Evolutionary conservation across 1,140 invertebrate species (phyloP).

Genomic region (Phortica variegata): DNA sequence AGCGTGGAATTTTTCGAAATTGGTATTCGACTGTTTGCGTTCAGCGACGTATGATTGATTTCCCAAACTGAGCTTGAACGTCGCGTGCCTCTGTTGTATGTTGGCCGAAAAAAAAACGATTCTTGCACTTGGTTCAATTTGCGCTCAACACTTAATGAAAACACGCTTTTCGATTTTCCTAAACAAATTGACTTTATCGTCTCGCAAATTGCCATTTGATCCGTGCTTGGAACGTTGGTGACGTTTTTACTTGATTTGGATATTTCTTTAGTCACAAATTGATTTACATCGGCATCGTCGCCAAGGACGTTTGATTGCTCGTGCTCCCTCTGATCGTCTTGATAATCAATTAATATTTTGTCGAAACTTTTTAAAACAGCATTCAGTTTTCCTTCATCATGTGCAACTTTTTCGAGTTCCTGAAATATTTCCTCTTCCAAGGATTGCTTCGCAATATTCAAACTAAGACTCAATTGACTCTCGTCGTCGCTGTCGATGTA

Average conservation of each 20-base stretch:
- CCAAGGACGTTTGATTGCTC: too few relatives aligned
- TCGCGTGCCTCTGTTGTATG: constrained; percentile 15
- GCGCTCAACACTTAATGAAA: too few relatives aligned
- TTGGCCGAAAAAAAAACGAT: constrained; percentile 25
- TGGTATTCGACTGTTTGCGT: constrained; percentile 57
- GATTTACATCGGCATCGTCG: too few relatives aligned
- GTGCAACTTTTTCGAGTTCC: constrained; percentile 56
- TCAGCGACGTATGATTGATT: constrained; percentile 42
- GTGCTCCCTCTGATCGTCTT: neutral
- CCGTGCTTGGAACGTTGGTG: too few relatives aligned
- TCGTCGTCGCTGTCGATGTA: constrained; percentile 50
- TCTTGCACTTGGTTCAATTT: too few relatives aligned
- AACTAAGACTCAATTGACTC: constrained; percentile 29
- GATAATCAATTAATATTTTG: constrained; percentile 60
- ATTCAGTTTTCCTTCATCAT: constrained; percentile 62
- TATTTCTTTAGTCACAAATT: too few relatives aligned
- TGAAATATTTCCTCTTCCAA: constrained; percentile 55
- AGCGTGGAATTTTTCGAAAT: constrained; percentile 37
- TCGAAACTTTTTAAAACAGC: constrained; percentile 67
- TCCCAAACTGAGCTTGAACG: constrained; percentile 62
- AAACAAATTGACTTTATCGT: too few relatives aligned
- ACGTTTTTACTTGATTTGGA: too few relatives aligned
- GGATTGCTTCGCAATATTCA: constrained; percentile 44
- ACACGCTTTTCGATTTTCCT: too few relatives aligned
- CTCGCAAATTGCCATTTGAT: too few relatives aligned